These are phyloP conservation scores for Lasioglossum morio DNA, from an alignment of 2,888 invertebrate genomes.

Conservation along the genomic window DNA sequence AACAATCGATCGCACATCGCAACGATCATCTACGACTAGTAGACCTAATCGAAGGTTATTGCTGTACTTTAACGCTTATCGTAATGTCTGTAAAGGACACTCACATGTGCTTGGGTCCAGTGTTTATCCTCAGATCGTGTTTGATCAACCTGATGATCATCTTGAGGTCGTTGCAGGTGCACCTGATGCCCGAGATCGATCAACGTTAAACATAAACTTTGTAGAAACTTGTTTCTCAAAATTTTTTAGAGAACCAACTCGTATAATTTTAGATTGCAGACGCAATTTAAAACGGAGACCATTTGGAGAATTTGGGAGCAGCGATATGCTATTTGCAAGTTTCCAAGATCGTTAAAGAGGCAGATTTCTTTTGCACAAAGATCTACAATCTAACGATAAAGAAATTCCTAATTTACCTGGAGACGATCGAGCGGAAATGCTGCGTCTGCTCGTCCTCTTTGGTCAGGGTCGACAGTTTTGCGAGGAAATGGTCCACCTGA, in stretches of 20 bases:
- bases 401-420: slow-evolving; percentile 80
- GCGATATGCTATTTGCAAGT: no score
- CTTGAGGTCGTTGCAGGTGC: slow-evolving; percentile 93
- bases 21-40: neutral
- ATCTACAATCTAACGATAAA: neutral
- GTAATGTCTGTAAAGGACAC: slow-evolving; percentile 62
- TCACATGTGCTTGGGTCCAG: slow-evolving; percentile 95
- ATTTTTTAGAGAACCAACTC: neutral
- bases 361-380: neutral
- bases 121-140: slow-evolving; percentile 96
- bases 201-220: neutral
- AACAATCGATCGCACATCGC: neutral
- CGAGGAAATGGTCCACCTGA: slow-evolving; percentile 90
- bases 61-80: no score
- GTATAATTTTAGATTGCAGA: no score
- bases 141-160: slow-evolving; percentile 94
- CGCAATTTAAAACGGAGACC: no score
- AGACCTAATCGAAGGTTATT: neutral
- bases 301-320: no score
- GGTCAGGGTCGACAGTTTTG: slow-evolving; percentile 90
- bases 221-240: neutral
- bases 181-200: slow-evolving; percentile 83
- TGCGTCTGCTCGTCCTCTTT: slow-evolving; percentile 94
- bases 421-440: slow-evolving; percentile 90
- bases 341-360: no score